phyloP scores from a whole-genome alignment of 2,113 vertebrate species.

The Gorsachius goisagi region DNA sequence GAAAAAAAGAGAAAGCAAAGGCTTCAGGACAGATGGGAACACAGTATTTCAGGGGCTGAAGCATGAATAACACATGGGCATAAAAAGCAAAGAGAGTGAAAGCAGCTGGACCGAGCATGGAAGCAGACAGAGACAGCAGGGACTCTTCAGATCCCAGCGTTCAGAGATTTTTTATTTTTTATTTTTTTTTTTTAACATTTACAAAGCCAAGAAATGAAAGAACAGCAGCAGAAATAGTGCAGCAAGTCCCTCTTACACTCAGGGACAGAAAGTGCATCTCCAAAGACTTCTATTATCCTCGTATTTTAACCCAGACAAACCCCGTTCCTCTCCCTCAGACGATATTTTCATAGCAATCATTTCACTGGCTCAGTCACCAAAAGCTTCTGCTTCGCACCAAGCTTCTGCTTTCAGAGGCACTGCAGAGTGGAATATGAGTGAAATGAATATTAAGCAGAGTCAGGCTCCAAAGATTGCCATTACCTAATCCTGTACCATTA shows the following conservation, averaged over 20 bases:
- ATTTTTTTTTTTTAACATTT: background rate
- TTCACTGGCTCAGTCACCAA: constrained; percentile 15
- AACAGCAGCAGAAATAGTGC: background rate
- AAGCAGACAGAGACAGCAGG: background rate
- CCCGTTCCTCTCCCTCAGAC: background rate
- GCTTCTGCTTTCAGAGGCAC: constrained; percentile 40
- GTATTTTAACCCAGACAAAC: background rate
- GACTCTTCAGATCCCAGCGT: background rate
- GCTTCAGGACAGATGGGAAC: background rate
- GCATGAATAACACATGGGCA: background rate
- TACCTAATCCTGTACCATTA: constrained; percentile 47
- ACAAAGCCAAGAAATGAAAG: background rate
- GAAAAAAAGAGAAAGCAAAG: background rate
- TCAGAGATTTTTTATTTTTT: background rate
- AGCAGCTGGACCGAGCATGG: background rate
- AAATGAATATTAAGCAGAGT: constrained; percentile 50
- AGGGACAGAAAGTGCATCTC: constrained; percentile 42
- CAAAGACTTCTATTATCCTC: background rate
- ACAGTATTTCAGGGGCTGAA: background rate
- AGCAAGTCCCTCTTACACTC: background rate
- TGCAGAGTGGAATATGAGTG: constrained; percentile 8
- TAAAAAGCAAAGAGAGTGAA: background rate
- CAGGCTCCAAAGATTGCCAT: constrained; percentile 31
- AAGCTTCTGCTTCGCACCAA: constrained; percentile 27
- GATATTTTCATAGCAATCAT: constrained; percentile 44